Percentiles rank a stretch among this genome's conserved stretches.
Conservation (phyloP, 2,113 vertebrate species). For the Haemorhous mexicanus region DNA sequence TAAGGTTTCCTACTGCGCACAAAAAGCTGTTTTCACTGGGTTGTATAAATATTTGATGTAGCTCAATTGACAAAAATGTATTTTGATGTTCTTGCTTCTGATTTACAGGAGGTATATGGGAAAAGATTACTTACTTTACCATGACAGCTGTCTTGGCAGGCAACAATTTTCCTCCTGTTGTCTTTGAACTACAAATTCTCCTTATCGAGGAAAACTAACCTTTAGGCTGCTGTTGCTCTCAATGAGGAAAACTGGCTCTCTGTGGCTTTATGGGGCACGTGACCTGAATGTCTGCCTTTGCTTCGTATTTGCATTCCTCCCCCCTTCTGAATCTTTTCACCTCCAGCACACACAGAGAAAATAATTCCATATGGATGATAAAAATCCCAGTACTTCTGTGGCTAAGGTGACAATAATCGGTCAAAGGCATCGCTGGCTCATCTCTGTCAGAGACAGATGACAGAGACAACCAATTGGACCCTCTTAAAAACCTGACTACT, state of each 20-base stretch:
- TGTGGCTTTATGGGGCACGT: background rate
- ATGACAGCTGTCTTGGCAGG: slow-evolving; percentile 22
- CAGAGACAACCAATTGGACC: background rate
- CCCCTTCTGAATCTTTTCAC: background rate
- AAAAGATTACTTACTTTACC: slow-evolving; percentile 36
- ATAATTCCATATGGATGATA: background rate
- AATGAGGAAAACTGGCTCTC: background rate
- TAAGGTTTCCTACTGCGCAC: slow-evolving; percentile 72
- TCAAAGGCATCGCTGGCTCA: background rate
- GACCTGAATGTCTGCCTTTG: background rate
- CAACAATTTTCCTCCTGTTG: background rate
- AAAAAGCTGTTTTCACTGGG: slow-evolving; percentile 64
- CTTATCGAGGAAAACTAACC: background rate
- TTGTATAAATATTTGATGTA: slow-evolving; percentile 79
- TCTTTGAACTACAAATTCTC: background rate
- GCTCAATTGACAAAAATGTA: slow-evolving; percentile 71
- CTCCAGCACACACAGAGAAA: background rate
- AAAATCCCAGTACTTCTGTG: background rate
- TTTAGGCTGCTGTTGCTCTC: background rate
- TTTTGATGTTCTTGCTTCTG: slow-evolving; percentile 66
- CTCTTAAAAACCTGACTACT: background rate
- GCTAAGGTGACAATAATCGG: background rate
- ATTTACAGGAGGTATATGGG: slow-evolving; percentile 53
- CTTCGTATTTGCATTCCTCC: background rate
- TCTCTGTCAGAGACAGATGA: background rate